These are phyloP conservation scores for Ctenomys sociabilis DNA, from an alignment of 2,113 vertebrate genomes.

Conservation along the genomic window DNA sequence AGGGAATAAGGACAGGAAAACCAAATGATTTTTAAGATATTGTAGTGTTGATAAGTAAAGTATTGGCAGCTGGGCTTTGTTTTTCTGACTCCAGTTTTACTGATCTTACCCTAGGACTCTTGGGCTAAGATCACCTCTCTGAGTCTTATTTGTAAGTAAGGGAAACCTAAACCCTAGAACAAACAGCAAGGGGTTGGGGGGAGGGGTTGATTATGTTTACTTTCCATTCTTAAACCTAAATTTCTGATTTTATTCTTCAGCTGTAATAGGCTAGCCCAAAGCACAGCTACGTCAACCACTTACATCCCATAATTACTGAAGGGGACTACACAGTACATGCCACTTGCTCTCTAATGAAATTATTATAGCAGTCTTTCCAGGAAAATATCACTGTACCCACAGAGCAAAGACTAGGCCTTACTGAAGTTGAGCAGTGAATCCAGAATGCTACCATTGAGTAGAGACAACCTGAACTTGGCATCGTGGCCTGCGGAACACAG, in stretches of 20 bases:
- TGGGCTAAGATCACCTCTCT: background rate
- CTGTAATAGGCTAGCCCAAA: background rate
- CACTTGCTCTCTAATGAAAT: conserved; percentile 6
- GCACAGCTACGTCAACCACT: background rate
- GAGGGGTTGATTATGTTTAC: background rate
- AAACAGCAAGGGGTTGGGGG: background rate
- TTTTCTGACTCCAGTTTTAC: background rate
- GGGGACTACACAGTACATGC: background rate
- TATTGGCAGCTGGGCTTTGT: background rate
- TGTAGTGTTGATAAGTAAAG: background rate
- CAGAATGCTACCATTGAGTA: too few species aligned
- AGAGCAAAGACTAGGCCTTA: background rate
- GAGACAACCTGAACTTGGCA: background rate
- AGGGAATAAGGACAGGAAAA: conserved; percentile 29
- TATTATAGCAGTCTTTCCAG: background rate
- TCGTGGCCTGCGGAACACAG: background rate
- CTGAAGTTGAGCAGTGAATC: background rate
- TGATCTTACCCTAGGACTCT: background rate
- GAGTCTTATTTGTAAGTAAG: background rate
- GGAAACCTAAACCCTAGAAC: background rate
- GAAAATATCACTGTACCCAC: background rate
- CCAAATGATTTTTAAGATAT: background rate
- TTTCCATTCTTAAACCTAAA: background rate
- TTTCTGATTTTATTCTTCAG: background rate
- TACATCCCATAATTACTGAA: conserved; percentile 11